Percentiles rank a stretch among this genome's conserved stretches.
phyloP scores from a whole-genome alignment of 2,797 vertebrate species.

The Pantherophis alleghaniensis region DNA sequence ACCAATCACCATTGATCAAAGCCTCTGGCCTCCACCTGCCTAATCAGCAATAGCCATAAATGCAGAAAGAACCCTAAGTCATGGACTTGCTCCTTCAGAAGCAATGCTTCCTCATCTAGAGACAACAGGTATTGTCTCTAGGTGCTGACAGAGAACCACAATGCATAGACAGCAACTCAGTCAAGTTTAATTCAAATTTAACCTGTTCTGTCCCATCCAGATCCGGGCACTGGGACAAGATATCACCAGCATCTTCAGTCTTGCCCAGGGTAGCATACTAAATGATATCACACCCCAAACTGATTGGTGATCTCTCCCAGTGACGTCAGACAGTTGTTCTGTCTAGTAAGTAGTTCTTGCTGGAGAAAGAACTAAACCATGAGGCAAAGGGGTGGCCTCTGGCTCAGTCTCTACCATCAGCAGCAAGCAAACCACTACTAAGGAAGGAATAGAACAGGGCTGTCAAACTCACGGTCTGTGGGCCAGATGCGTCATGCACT shows the following conservation, averaged over 20 bases:
- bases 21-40: background rate
- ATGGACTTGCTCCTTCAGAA: background rate
- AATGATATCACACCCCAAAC: background rate
- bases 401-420: background rate
- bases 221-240: background rate
- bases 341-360: background rate
- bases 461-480: too few species aligned
- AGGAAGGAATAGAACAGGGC: background rate
- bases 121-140: background rate
- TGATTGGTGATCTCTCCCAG: background rate
- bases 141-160: background rate
- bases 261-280: background rate
- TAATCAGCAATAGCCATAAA: background rate
- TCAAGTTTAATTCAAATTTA: background rate
- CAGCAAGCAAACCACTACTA: background rate
- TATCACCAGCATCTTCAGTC: background rate
- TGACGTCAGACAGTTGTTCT: background rate
- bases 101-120: background rate
- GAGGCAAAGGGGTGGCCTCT: background rate
- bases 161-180: background rate
- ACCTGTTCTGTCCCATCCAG: background rate
- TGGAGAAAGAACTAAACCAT: background rate
- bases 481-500: rapidly evolving
- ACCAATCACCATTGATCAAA: background rate
- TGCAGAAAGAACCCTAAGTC: background rate